Evolutionary conservation across 2,888 invertebrate genomes (phyloP), one percentile per base, ranked within the genome.

Genomic region (Calliopum simillimum): DNA sequence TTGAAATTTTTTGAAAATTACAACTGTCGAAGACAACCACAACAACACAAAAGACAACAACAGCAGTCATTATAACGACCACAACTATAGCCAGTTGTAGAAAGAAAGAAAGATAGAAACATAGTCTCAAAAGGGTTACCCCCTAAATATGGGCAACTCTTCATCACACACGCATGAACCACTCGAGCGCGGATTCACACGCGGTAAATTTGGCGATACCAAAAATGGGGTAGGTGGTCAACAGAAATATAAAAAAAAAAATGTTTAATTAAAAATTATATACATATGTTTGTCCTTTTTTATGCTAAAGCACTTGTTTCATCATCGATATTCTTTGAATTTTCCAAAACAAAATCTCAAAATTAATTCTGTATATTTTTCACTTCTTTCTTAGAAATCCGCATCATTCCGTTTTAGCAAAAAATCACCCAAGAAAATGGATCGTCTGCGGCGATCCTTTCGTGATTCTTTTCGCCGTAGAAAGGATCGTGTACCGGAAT

Each of bases 391-490:
- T 49, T 84, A 91, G 91, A 90, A 90, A 87, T 88, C 91, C 71
- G 84, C 86, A 73, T 87, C 87, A 76, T 86, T 86, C 78, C 86
- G 86, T 73, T 84, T 86, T 80, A 89, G 89, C 82, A 88, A 91
- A 81, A 89, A 90, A 78, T 91, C 91, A 69, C 92, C 92, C 73
- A 90, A 91, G 74, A 91, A 92, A 85, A 96, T 96, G 96, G 96
- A 96, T 89, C 91, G 95, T 80, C 88, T 96, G 80, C 90, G 95
- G 81, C 90, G 94, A 82, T 96, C 96, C 78, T 94, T 97, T 87
- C 92, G 97, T 76, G 96, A 97, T 86, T 97, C 96, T 75, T 97
- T 97, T 88, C 93, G 98, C 69, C 90, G 94, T 74, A 94, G 97
- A 87, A 97, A 97, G 90, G 93, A 93, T 82, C 90, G 90, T 69